Evolutionary conservation across 2,113 vertebrate species (phyloP).

Genomic region (Datnioides undecimradiatus): DNA sequence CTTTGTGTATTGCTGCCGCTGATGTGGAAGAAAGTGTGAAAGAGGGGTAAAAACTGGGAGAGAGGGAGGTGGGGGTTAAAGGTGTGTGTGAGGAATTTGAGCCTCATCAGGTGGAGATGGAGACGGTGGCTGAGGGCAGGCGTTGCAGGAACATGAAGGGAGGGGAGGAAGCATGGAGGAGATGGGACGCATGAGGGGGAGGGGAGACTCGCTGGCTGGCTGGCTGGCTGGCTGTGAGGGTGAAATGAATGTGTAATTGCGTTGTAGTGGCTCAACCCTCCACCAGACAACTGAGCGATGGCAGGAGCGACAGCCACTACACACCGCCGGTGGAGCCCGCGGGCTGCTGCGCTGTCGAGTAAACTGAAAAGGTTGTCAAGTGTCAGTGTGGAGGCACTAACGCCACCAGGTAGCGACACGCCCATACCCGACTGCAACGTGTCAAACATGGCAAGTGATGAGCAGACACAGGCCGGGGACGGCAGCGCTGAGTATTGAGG

Average conservation of each 20-base stretch:
- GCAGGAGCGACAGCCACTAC: slow-evolving; percentile 48
- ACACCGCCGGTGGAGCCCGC: slow-evolving; percentile 28
- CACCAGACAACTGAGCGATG: slow-evolving; percentile 65
- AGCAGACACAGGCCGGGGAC: background rate
- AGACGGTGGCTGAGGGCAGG: slow-evolving; percentile 21
- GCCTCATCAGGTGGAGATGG: slow-evolving; percentile 41
- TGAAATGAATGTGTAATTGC: slow-evolving; percentile 83
- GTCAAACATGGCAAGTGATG: slow-evolving; percentile 28
- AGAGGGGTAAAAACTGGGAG: slow-evolving; percentile 31
- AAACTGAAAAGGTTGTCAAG: slow-evolving; percentile 48
- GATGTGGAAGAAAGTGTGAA: slow-evolving; percentile 27
- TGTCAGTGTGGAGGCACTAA: slow-evolving; percentile 44
- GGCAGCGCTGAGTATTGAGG: no score
- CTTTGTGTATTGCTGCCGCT: slow-evolving; percentile 51
- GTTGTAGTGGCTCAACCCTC: slow-evolving; percentile 73
- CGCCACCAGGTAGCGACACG: slow-evolving; percentile 45
- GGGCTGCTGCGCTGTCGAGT: slow-evolving; percentile 8
- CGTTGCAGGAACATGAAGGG: slow-evolving; percentile 33
- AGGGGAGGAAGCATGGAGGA: slow-evolving; percentile 47
- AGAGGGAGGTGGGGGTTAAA: slow-evolving; percentile 19
- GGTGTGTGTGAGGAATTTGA: slow-evolving; percentile 46
- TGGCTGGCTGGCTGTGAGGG: slow-evolving; percentile 41
- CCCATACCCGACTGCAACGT: slow-evolving; percentile 18
- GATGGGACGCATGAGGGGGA: slow-evolving; percentile 53
- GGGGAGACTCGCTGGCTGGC: slow-evolving; percentile 41